Evolutionary conservation across 2,888 invertebrate genomes (phyloP), one percentile per base, ranked within the genome.

Genomic region (Hypomecis punctinalis): DNA sequence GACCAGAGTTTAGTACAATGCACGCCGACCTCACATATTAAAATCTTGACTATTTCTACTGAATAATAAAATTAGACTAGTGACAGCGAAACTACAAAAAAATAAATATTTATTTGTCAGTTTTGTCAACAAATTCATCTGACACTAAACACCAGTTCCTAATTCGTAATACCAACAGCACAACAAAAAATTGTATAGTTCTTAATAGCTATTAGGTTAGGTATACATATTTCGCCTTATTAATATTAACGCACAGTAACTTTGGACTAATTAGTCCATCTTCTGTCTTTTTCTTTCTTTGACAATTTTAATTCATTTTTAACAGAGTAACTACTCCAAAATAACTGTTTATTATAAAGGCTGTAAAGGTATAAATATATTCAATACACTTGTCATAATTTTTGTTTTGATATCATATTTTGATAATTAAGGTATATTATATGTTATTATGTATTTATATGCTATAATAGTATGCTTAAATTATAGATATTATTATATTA

Each of bases 61-160:
- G 11, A 43, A 43, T 11, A 43, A 5, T 11, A n/a, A 43, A 43
- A 43, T 1, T 11, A 5, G 5, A 5, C n/a, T 43, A 43, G 43
- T 23, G 5, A 43, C n/a, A 43, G 10, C 9, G 9, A 43, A 43
- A 9, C 9, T 43, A n/a, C 11, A n/a, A n/a, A 43, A 43, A 10
- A 33, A 9, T n/a, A n/a, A n/a, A n/a, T n/a, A n/a, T n/a, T 9
- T 9, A 49, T 49, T 49, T 23, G 0, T 49, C 7, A 11, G 35
- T 48, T 48, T 49, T 10, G 11, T 37, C 37, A 11, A 5, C 6
- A 37, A 56, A 46, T 23, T 55, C 52, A 33, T 46, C 42, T 53
- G 63, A 52, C 63, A 58, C 47, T 23, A 53, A 63, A 57, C 47
- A 43, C 37, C 13, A 45, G 10, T 43, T 35, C 23, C 23, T 35